A percentile compares a stretch with the other conserved stretches of the same genome.
These are phyloP conservation scores for Galerucella calmariensis DNA, from an alignment of 2,888 invertebrate species.

Conservation along the genomic window DNA sequence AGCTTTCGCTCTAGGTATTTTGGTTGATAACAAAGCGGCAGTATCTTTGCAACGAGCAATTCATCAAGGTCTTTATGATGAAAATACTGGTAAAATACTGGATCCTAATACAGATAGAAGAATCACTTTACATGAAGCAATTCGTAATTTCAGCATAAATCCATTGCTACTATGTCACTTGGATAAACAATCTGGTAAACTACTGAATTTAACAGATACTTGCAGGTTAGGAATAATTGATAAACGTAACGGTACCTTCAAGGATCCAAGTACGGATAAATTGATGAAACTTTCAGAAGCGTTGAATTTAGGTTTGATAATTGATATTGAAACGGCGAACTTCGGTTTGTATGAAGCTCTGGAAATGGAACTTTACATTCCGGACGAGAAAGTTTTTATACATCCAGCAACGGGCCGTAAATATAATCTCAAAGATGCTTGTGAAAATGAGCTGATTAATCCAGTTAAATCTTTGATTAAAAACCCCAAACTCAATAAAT, in stretches of 20 bases:
- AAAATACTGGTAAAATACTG: conserved; percentile 81
- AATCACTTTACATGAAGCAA: conserved; percentile 86
- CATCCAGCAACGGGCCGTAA: conserved; percentile 83
- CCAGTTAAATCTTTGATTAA: conserved; percentile 80
- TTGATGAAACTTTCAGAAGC: conserved; percentile 79
- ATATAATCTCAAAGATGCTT: conserved; percentile 78
- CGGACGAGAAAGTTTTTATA: conserved; percentile 73
- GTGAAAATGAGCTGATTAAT: conserved; percentile 80
- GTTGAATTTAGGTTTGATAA: conserved; percentile 79
- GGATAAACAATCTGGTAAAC: conserved; percentile 78
- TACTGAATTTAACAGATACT: conserved; percentile 81
- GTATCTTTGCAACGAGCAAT: conserved; percentile 86
- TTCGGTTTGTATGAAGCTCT: conserved; percentile 85
- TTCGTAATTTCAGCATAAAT: conserved; percentile 82
- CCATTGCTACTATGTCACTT: conserved; percentile 85
- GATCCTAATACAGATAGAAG: conserved; percentile 83
- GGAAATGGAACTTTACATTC: conserved; percentile 82
- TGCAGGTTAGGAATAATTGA: conserved; percentile 85
- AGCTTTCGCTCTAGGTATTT: conserved; percentile 82
- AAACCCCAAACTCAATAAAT: conserved; percentile 75
- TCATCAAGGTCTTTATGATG: conserved; percentile 87
- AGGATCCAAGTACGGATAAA: conserved; percentile 75
- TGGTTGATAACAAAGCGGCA: conserved; percentile 84
- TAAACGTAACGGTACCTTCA: conserved; percentile 81
- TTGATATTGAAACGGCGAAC: conserved; percentile 87